These are phyloP conservation scores for Hemitrygon akajei DNA, from an alignment of 2,797 vertebrate genomes.

Conservation along the genomic window DNA sequence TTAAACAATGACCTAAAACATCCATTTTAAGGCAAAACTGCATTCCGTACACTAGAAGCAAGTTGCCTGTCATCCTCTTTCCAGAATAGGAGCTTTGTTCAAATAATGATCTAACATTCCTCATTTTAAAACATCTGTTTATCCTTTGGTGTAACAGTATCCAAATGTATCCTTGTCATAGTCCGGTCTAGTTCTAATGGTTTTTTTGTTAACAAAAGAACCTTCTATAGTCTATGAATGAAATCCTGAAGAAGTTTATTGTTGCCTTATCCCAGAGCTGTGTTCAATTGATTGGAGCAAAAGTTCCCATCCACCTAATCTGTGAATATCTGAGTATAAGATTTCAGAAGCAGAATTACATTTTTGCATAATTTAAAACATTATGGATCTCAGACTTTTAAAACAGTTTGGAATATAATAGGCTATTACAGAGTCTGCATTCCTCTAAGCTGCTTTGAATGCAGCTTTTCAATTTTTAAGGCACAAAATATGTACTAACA, in stretches of 20 bases:
- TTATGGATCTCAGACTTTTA: not conserved
- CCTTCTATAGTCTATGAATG: not conserved
- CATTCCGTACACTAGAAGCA: conserved; percentile 4
- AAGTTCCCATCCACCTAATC: not conserved
- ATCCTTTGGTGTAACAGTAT: conserved; percentile 29
- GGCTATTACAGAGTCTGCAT: no score
- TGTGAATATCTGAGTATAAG: not conserved
- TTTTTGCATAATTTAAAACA: not conserved
- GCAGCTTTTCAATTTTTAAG: no score
- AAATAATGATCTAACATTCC: conserved; percentile 29
- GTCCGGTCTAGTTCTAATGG: not conserved
- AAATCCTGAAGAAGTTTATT: conserved; percentile 24
- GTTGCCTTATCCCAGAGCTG: not conserved
- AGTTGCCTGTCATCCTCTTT: not conserved
- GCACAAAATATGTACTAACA: no score
- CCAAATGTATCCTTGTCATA: conserved; percentile 26
- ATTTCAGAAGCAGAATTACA: not conserved
- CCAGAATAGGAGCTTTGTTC: conserved; percentile 22
- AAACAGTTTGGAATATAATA: not conserved
- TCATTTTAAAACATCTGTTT: conserved; percentile 31
- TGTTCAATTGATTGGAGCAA: not conserved
- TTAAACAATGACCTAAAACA: not conserved
- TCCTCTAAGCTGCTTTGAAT: no score
- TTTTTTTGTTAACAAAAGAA: conserved; percentile 27
- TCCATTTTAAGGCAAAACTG: conserved; percentile 22